A percentile compares a stretch with the other conserved stretches of the same genome.
Evolutionary conservation across 1,140 invertebrate species (phyloP).

Genomic region (Aphis gossypii): DNA sequence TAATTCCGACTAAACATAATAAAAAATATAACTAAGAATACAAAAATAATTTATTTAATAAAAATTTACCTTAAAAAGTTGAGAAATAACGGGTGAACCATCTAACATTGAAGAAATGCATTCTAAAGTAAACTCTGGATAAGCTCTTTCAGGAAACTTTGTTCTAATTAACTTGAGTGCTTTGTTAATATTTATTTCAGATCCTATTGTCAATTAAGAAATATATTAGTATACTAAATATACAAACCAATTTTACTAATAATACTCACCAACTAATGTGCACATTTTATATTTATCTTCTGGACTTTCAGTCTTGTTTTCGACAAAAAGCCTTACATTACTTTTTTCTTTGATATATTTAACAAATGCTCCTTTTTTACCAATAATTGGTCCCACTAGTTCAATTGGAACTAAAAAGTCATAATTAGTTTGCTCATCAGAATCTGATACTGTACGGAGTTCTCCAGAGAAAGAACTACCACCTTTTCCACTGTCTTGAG

Average conservation of each 20-base stretch:
- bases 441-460: slow-evolving; percentile 29
- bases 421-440: slow-evolving; percentile 32
- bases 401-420: slow-evolving; percentile 79
- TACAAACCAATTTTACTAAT: not conserved
- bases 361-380: slow-evolving; percentile 81
- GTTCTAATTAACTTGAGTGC: slow-evolving; percentile 84
- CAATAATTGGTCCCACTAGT: slow-evolving; percentile 87
- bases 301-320: slow-evolving; percentile 79
- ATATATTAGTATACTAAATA: not conserved
- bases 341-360: slow-evolving; percentile 81
- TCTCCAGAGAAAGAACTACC: slow-evolving; percentile 51
- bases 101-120: slow-evolving; percentile 68
- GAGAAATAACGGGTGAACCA: slow-evolving; percentile 18
- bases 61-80: slow-evolving; percentile 55
- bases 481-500: slow-evolving; percentile 51
- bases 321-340: slow-evolving; percentile 72
- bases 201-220: slow-evolving; percentile 67
- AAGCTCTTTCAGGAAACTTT: slow-evolving; percentile 81
- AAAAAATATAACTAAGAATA: not conserved
- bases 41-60: not conserved
- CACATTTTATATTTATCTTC: slow-evolving; percentile 80
- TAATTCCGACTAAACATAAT: slow-evolving; percentile 57
- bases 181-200: slow-evolving; percentile 75
- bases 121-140: slow-evolving; percentile 80
- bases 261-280: slow-evolving; percentile 75